Evolutionary conservation across 2,888 invertebrate genomes (phyloP), one percentile per base, ranked within the genome.

Genomic region (Calameuta pallipes): DNA sequence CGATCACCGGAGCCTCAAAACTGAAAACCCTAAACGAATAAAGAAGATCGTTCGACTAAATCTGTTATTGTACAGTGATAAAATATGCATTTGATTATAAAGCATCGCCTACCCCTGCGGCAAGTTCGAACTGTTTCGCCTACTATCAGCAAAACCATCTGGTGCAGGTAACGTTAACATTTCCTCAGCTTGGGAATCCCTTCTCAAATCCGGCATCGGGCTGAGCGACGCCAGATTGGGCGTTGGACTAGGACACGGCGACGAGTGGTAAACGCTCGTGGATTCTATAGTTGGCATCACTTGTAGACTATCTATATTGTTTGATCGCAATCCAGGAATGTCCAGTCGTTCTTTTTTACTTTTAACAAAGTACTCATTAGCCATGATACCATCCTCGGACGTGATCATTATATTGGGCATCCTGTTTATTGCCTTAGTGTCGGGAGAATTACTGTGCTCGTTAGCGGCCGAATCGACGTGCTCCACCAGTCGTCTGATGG

Each of bases 111-210:
- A 79, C 79, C 76, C 76, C 37, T 76, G 73, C 6, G 79, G 76
- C 35, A 87, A 80, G 80, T 88, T 90, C 1, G 89, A 89, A 79
- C 91, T 91, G 77, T 91, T 91, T 23, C 96, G 94, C 70, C 96
- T 93, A 82, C 96, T 95, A 87, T 97, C 97, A 3, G 97, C 97
- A 91, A 97, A 97, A 85, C 96, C 96, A 41, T 95, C 94, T 11
- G 97, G 97, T 73, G 95, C 96, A 1, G 97, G 97, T 82, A 97
- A 92, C 80, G 94, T 93, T 79, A 93, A 84, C 80, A 93, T 92
- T 78, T 93, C 94, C 73, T 94, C 94, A 75, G 93, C 92, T 80
- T 93, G 92, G 6, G 94, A 95, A 85, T 94, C 95, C 76, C 95
- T 92, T 78, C 94, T 91, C 37, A 94, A 89, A 87, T 95, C 95